Percentiles rank a stretch among this genome's conserved stretches.
These are phyloP conservation scores for Ahaetulla prasina DNA, from an alignment of 2,113 vertebrate genomes.

Conservation along the genomic window DNA sequence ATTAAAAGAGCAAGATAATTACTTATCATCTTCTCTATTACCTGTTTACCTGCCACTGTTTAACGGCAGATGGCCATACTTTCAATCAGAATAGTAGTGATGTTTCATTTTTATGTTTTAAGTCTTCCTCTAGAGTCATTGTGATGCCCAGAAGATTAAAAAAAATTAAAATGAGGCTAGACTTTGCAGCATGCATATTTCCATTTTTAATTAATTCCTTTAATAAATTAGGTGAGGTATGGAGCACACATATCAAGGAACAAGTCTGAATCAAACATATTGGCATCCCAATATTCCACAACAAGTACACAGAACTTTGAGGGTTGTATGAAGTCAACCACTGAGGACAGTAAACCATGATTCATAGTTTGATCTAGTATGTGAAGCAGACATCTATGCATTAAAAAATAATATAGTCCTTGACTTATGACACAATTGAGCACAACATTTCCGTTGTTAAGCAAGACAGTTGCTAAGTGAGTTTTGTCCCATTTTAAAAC, in stretches of 20 bases:
- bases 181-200: not conserved
- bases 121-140: not conserved
- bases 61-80: not conserved
- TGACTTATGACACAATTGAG: too few relatives aligned
- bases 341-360: not conserved
- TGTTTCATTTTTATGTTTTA: not conserved
- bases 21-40: not conserved
- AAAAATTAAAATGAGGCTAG: not conserved
- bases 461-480: not conserved
- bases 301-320: not conserved
- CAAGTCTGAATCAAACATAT: not conserved
- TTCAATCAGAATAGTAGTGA: not conserved
- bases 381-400: not conserved
- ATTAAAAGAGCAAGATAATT: not conserved
- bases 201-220: not conserved
- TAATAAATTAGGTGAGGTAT: not conserved
- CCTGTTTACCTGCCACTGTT: not conserved
- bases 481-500: not conserved
- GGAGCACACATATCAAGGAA: not conserved
- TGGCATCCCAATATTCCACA: not conserved
- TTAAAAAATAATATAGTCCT: not conserved
- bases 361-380: not conserved
- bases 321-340: not conserved
- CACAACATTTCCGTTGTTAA: too few relatives aligned
- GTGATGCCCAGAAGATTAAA: not conserved